Percentiles rank a stretch among this genome's conserved stretches.
phyloP scores from a whole-genome alignment of 2,888 invertebrate genomes.

The Seladonia tumulorum region DNA sequence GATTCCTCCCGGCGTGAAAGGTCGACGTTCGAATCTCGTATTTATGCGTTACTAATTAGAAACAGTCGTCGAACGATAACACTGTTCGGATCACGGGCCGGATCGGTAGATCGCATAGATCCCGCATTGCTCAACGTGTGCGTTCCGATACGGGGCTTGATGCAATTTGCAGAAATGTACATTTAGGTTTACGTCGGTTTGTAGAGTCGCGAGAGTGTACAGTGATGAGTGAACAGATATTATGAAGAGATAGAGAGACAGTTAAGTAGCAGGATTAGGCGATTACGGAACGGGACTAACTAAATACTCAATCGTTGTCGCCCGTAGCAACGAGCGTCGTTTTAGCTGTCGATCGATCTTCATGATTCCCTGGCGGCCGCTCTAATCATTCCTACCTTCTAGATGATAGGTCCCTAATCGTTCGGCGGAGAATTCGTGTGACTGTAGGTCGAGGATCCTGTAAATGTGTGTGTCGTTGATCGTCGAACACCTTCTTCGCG shows the following conservation, averaged over 20 bases:
- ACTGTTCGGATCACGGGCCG: not conserved
- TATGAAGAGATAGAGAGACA: not conserved
- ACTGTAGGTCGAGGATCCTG: not conserved
- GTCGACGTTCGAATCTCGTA: constrained; percentile 20
- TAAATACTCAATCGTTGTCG: constrained; percentile 34
- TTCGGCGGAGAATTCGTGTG: not conserved
- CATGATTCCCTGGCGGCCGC: not conserved
- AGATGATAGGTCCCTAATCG: constrained; percentile 16
- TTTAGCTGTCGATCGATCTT: constrained; percentile 5
- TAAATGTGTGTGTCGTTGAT: not conserved
- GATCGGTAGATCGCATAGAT: constrained; percentile 18
- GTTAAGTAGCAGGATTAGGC: not conserved
- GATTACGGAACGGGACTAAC: constrained; percentile 5
- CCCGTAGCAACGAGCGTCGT: not conserved
- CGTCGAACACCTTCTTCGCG: not conserved
- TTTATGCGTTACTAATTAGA: constrained; percentile 30
- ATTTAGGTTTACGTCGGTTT: constrained; percentile 22
- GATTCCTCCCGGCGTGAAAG: not conserved
- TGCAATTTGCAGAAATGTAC: constrained; percentile 34
- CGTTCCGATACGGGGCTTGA: constrained; percentile 23
- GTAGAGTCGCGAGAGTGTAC: constrained; percentile 37
- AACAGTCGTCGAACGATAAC: not conserved
- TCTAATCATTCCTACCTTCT: constrained; percentile 37
- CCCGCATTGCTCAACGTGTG: constrained; percentile 50
- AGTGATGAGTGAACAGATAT: constrained; percentile 1